A percentile compares a stretch with the other conserved stretches of the same genome.
Conservation (phyloP, 2,888 invertebrate species). For the Criorhina ranunculi region DNA sequence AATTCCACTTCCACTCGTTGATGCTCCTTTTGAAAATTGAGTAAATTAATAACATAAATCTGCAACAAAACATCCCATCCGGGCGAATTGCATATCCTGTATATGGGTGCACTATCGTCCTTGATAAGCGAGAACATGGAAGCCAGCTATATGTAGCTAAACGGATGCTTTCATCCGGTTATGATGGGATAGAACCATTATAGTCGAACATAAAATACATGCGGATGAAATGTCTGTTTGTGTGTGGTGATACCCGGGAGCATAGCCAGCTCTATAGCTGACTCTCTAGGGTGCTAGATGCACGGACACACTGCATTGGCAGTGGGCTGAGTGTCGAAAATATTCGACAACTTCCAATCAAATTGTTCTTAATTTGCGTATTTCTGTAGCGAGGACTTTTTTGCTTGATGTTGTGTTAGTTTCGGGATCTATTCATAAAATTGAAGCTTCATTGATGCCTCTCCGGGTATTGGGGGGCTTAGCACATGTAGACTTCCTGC, state of each 20-base stretch:
- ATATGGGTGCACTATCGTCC: conserved; percentile 1
- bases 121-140: conserved; percentile 11
- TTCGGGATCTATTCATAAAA: background rate
- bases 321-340: background rate
- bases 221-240: conserved; percentile 23
- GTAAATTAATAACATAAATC: conserved; percentile 72
- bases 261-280: background rate
- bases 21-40: conserved; percentile 47
- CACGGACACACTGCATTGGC: background rate
- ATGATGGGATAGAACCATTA: conserved; percentile 44
- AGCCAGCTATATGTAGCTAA: conserved; percentile 35
- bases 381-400: background rate
- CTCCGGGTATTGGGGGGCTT: background rate
- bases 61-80: conserved; percentile 64
- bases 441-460: conserved; percentile 7
- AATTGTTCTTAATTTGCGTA: background rate
- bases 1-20: background rate
- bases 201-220: conserved; percentile 36
- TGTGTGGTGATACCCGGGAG: background rate
- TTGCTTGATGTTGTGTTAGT: background rate
- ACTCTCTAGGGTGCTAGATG: too few species aligned
- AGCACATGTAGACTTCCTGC: background rate
- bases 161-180: conserved; percentile 66
- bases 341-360: conserved; percentile 1
- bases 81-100: conserved; percentile 58